phyloP scores from a whole-genome alignment of 2,888 invertebrate species.

The Orthosia cruda region DNA sequence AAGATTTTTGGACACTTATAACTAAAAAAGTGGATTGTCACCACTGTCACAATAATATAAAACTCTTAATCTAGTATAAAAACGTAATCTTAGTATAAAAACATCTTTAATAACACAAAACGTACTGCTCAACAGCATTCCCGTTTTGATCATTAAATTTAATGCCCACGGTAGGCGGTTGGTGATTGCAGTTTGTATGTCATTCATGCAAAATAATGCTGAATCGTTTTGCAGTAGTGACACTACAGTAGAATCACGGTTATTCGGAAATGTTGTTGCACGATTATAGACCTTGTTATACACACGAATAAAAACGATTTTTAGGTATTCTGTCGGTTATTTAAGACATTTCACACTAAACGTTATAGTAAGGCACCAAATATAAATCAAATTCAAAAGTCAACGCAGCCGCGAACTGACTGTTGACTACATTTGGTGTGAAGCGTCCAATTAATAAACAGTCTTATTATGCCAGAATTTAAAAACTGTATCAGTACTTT shows the following conservation, averaged over 20 bases:
- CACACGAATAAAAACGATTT: too few relatives aligned
- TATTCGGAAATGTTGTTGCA: neutral
- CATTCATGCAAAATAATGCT: constrained; percentile 12
- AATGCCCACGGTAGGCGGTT: constrained; percentile 47
- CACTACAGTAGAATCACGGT: constrained; percentile 5
- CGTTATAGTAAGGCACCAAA: neutral
- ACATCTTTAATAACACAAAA: neutral
- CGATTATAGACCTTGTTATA: too few relatives aligned
- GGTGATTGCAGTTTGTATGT: constrained; percentile 14
- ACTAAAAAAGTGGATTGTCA: constrained; percentile 49
- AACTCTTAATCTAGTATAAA: constrained; percentile 7
- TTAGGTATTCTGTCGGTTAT: neutral
- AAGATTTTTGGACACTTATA: constrained; percentile 21
- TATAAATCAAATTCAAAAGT: neutral
- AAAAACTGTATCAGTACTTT: too few relatives aligned
- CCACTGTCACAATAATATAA: constrained; percentile 41
- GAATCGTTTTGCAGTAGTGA: constrained; percentile 17
- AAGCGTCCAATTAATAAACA: neutral
- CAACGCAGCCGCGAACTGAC: too few relatives aligned
- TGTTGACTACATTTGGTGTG: neutral
- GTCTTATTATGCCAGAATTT: neutral
- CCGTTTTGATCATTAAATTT: neutral
- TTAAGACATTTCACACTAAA: neutral
- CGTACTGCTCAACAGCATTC: neutral
- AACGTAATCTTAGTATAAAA: constrained; percentile 3